Evolutionary conservation across 2,113 vertebrate species (phyloP), one percentile per base, ranked within the genome.

Genomic region (Nanorana parkeri): DNA sequence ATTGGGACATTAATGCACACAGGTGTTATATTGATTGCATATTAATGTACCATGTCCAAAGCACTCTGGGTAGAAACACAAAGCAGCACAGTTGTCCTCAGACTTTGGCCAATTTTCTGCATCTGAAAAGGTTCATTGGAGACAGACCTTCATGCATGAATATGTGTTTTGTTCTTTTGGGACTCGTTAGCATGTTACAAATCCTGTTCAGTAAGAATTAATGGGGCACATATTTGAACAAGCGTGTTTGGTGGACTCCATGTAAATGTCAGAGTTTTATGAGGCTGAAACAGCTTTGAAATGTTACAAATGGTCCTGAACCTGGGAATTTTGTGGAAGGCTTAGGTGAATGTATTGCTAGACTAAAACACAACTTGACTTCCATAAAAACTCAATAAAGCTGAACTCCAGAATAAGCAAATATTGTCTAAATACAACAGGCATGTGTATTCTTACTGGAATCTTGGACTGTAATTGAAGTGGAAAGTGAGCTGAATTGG

Each of bases 111-210:
- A 60, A 56, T 17, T 41, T 36, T 41, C 15, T 32, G 58, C 58
- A 32, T 61, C 36, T 17, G 58, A 56, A 56, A 60, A n/a, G 26
- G 32, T 63, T 77, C 16, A 64, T 64, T 20, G 41, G 36, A 64
- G 32, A 17, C 36, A 77, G 56, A 28, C 36, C 74, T 77, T 77
- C 60, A 64, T 51, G 74, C 74, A 52, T 51, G 56, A 52, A n/a
- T 51, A 41, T 64, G 58, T 26, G 60, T 24, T 64, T 52, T 41
- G 51, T 23, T 61, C 74, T 64, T 51, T n/a, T 23, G 74, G 74
- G 60, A 52, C 36, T 65, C 60, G 52, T 77, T 77, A 77, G 41
- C 23, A 64, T 64, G 36, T 24, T 77, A 64, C 15, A 64, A 20
- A 63, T 8, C 5, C 74, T 24, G 58, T 36, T 63, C 21, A 26